Base-by-base conservation (phyloP, 2,113 vertebrate genomes). In the Cygnus atratus region DNA sequence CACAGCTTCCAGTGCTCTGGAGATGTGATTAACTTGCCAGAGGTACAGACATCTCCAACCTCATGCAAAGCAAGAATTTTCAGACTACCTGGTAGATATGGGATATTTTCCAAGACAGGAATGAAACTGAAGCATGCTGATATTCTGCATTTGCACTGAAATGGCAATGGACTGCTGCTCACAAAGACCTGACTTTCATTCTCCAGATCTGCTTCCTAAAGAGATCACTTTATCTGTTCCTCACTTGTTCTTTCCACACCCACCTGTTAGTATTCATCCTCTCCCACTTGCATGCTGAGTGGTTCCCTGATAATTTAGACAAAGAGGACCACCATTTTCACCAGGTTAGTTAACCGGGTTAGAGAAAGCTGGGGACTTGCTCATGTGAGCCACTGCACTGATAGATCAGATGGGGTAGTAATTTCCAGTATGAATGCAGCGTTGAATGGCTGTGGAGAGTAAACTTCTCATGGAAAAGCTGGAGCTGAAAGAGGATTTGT, bases 401-500 rank as follows among this genome's bases (percentile, higher is more conserved):
- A 4, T 6, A 76, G 67, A 74, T 59, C 61, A 44, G 31, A 31
- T 22, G 4, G 29, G 28, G 26, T 44, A 73, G 24, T 62, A 61
- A 80, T 66, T 90, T 86, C 55, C 55, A 55, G 33, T 37, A 83
- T 1, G 3, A 55, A 80, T 25, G 21, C 8, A 79, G 4, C 20
- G 79, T 33, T 70, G 75, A 92, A 90, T 43, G 91, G 39, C 92
- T 95, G 61, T 87, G 57, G 44, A 37, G 68, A 87, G 48, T 87
- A 75, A 82, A 82, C 14, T 55, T 82, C 81, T 92, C 85, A 90
- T 94, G 82, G 59, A 93, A 31, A 83, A 92, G 82, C 71, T 85
- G 90, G 81, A 92, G 28, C 48, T 82, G 73, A 28, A 77, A 46
- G 61, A 92, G 65, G 50, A 72, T 91, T 55, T 58, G 41, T 86